phyloP scores from a whole-genome alignment of 2,113 vertebrate genomes.

The Pongo abelii region DNA sequence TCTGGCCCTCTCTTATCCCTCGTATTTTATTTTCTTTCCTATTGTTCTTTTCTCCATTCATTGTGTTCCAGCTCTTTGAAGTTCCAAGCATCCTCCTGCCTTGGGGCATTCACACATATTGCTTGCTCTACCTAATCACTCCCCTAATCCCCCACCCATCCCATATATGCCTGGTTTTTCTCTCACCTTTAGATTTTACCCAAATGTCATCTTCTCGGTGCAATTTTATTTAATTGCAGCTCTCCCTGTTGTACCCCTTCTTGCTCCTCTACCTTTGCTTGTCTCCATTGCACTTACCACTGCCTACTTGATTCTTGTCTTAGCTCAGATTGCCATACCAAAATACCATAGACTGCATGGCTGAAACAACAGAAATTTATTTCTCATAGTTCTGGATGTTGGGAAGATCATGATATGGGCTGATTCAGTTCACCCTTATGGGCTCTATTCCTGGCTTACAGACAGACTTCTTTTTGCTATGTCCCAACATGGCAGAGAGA shows the following conservation, averaged over 20 bases:
- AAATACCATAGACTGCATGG: neutral
- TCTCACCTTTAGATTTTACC: neutral
- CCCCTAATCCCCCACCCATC: too few species aligned
- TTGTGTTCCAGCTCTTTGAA: neutral
- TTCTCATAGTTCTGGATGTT: neutral
- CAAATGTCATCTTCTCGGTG: neutral
- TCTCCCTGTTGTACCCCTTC: neutral
- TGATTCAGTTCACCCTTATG: neutral
- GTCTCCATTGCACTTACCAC: neutral
- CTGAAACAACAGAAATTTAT: neutral
- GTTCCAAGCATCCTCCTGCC: neutral
- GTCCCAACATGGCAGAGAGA: neutral
- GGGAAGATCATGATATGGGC: neutral
- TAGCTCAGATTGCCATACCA: neutral
- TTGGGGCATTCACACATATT: neutral
- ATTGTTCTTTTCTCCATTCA: neutral
- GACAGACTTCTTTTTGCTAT: too few species aligned
- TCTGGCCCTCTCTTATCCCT: rapidly evolving
- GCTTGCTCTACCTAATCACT: neutral
- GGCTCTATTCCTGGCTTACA: too few species aligned
- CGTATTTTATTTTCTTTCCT: neutral
- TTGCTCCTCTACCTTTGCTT: neutral
- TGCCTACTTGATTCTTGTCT: neutral
- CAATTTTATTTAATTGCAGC: neutral
- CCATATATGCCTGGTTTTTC: neutral